These are phyloP conservation scores for Eleginops maclovinus DNA, from an alignment of 2,113 vertebrate genomes.

Conservation along the genomic window DNA sequence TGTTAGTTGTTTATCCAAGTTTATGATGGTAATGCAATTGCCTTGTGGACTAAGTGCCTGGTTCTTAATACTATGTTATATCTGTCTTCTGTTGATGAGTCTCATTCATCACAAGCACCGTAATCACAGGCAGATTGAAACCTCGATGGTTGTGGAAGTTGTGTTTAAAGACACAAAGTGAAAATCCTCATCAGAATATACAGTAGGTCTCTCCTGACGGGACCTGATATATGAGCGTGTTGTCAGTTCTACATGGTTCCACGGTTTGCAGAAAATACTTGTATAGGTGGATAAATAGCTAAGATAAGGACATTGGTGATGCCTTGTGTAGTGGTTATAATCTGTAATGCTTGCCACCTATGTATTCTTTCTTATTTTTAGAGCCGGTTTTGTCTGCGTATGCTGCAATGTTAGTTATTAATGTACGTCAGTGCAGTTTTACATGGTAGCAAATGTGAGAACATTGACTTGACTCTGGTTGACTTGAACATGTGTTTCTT, in stretches of 20 bases:
- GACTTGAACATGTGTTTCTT: neutral
- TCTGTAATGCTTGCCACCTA: neutral
- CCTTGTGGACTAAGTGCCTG: slow-evolving; percentile 79
- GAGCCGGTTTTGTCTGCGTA: neutral
- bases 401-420: slow-evolving; percentile 5
- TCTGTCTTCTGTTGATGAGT: slow-evolving; percentile 20
- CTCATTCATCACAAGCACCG: slow-evolving; percentile 9
- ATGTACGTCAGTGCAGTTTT: neutral
- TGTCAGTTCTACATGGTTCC: neutral
- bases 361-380: slow-evolving; percentile 3
- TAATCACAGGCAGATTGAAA: slow-evolving; percentile 3
- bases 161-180: slow-evolving; percentile 12
- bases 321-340: slow-evolving; percentile 6
- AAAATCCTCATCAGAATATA: neutral
- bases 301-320: neutral
- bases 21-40: slow-evolving; percentile 34
- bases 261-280: neutral
- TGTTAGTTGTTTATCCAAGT: slow-evolving; percentile 39
- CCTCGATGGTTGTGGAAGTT: neutral
- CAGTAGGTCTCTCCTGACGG: neutral
- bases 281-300: neutral
- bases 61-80: slow-evolving; percentile 40
- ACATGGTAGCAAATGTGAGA: slow-evolving; percentile 10
- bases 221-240: neutral
- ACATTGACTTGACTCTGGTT: neutral